phyloP scores from a whole-genome alignment of 2,888 invertebrate species.

The Cheilosia vulpina region DNA sequence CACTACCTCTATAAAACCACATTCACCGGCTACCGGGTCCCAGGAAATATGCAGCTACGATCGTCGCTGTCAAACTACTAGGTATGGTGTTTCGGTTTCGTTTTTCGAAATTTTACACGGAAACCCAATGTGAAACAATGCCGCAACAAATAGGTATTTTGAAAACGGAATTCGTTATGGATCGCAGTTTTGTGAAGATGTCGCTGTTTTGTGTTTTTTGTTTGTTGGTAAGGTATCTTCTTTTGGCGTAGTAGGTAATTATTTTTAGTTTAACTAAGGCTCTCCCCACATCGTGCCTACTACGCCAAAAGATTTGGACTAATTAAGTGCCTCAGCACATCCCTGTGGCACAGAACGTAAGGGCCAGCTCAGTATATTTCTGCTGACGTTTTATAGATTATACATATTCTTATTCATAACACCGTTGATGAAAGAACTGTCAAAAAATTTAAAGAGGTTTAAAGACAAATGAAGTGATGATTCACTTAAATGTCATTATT shows the following conservation, averaged over 20 bases:
- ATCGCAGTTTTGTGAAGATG: conserved; percentile 46
- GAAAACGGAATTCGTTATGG: conserved; percentile 72
- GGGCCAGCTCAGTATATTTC: too few species aligned
- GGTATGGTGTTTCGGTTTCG: conserved; percentile 41
- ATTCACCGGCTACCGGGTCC: conserved; percentile 72
- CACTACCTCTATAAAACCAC: conserved; percentile 75
- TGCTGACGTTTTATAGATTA: too few species aligned
- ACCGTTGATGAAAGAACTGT: too few species aligned
- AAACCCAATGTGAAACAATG: conserved; percentile 59
- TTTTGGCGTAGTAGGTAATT: neutral
- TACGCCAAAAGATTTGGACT: too few species aligned
- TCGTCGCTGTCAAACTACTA: neutral
- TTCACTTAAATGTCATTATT: too few species aligned
- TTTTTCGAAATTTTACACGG: conserved; percentile 60
- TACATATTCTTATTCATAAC: too few species aligned
- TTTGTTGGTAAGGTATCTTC: conserved; percentile 28
- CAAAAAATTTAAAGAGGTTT: too few species aligned
- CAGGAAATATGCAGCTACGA: conserved; percentile 53
- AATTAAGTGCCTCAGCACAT: too few species aligned
- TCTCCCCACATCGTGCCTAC: too few species aligned
- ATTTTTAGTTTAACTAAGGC: too few species aligned
- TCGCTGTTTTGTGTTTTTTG: conserved; percentile 1
- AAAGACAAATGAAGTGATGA: too few species aligned
- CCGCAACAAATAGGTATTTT: conserved; percentile 72
- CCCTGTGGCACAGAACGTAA: too few species aligned